Base-by-base conservation (phyloP, 2,113 vertebrate genomes). In the Morone saxatilis region DNA sequence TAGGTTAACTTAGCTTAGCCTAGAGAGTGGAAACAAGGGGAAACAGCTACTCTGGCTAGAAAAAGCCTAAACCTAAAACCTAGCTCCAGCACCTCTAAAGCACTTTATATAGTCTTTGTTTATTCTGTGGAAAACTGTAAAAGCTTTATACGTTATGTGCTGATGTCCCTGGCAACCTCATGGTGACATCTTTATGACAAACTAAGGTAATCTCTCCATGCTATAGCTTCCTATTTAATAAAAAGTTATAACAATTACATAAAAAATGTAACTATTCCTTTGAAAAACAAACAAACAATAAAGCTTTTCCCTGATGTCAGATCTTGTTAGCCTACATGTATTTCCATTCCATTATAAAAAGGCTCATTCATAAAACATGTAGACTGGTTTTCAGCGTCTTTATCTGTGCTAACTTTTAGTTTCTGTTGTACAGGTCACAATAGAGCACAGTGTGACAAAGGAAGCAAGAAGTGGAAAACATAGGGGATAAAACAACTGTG, bases 401-500 rank as follows among this genome's bases (percentile, higher is more conserved):
- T 22, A 36, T 62, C 41, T 36, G 78, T 62, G 20, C 50, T 19
- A 50, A 22, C 54, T 54, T 47, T 7, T 3, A 9, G 41, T 25
- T 48, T 81, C 20, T 54, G 16, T 19, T 65, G 36, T 5, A 1
- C 10, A 12, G 54, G n/a, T 62, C 45, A 38, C 19, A 50, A 40
- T 25, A 14, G 22, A 11, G 45, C 40, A 38, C 6, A 36, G 38
- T n/a, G 12, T 45, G n/a, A 16, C 7, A 22, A 20, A 67, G 25
- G 1, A 54, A 22, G 17, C 36, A n/a, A 47, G 4, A 48, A 12
- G 41, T 16, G 17, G 45, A n/a, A 50, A 66, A 67, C 7, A 60
- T 40, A 25, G 6, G 40, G 57, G 14, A 60, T 31, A 47, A 73
- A 84, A 61, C 56, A 65, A 73, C 61, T 4, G n/a, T 31, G 63